phyloP scores from a whole-genome alignment of 2,113 vertebrate genomes.

The Gavia stellata region DNA sequence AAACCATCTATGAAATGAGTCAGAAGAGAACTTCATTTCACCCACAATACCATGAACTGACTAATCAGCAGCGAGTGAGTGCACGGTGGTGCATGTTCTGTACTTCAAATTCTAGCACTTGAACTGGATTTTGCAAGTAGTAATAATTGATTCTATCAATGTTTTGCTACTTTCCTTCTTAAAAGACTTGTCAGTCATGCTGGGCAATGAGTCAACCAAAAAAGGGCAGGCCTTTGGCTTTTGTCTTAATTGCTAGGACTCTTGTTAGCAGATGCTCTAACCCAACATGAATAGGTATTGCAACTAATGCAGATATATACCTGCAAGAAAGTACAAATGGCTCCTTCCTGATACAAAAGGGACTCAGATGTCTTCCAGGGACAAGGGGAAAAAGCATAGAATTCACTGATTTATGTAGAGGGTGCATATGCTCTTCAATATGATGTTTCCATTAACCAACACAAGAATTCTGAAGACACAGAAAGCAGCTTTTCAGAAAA shows the following conservation, averaged over 20 bases:
- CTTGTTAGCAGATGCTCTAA: neutral
- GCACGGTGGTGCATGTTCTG: neutral
- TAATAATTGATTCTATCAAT: neutral
- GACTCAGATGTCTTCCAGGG: neutral
- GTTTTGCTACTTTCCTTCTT: neutral
- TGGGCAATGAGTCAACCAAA: neutral
- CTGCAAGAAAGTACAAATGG: neutral
- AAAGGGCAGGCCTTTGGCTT: neutral
- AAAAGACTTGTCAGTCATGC: neutral
- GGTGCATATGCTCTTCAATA: neutral
- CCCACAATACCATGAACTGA: neutral
- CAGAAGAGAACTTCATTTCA: neutral
- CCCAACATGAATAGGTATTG: neutral
- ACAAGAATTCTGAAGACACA: neutral
- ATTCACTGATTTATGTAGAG: neutral
- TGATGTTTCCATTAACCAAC: neutral
- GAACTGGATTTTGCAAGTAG: neutral
- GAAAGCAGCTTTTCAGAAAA: neutral
- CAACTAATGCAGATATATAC: neutral
- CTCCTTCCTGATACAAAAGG: neutral
- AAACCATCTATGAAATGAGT: neutral
- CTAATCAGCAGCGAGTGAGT: neutral
- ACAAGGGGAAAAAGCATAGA: neutral
- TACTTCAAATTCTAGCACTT: neutral
- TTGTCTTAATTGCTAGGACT: neutral